A percentile compares a stretch with the other conserved stretches of the same genome.
These are phyloP conservation scores for Keiferia lycopersicella DNA, from an alignment of 2,888 invertebrate species.

Conservation along the genomic window DNA sequence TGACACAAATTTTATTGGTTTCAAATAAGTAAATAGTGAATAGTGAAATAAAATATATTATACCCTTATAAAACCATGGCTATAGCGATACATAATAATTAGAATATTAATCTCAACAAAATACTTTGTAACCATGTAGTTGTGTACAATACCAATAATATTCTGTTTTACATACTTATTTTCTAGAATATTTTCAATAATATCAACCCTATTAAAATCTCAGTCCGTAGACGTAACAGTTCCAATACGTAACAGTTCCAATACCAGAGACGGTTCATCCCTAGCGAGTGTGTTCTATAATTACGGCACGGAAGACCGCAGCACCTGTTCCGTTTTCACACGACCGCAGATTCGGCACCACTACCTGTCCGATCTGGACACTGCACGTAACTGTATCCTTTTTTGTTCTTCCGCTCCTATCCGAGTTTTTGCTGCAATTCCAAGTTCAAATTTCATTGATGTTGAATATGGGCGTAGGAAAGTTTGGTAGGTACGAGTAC, in stretches of 20 bases:
- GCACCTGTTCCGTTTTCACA: conserved; percentile 79
- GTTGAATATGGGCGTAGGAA: neutral
- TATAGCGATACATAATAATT: too few relatives aligned
- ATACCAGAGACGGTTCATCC: neutral
- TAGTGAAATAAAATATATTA: too few relatives aligned
- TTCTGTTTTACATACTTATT: too few relatives aligned
- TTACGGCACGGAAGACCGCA: conserved; percentile 59
- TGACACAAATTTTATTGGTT: too few relatives aligned
- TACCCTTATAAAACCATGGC: too few relatives aligned
- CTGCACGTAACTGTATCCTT: conserved; percentile 63
- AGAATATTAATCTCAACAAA: too few relatives aligned
- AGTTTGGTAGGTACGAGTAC: neutral
- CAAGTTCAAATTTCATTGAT: conserved; percentile 13
- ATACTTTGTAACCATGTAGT: too few relatives aligned
- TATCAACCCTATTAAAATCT: too few relatives aligned
- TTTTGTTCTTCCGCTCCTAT: conserved; percentile 60
- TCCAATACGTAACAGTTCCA: conserved; percentile 4
- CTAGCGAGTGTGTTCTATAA: conserved; percentile 49
- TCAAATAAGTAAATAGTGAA: too few relatives aligned
- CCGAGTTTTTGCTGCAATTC: conserved; percentile 37
- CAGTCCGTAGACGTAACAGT: neutral
- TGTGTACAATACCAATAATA: too few relatives aligned
- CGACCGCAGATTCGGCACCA: conserved; percentile 66
- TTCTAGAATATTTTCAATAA: too few relatives aligned
- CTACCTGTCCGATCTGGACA: conserved; percentile 54